These are phyloP conservation scores for Penaeus indicus DNA, from an alignment of 1,140 invertebrate species.

Conservation along the genomic window DNA sequence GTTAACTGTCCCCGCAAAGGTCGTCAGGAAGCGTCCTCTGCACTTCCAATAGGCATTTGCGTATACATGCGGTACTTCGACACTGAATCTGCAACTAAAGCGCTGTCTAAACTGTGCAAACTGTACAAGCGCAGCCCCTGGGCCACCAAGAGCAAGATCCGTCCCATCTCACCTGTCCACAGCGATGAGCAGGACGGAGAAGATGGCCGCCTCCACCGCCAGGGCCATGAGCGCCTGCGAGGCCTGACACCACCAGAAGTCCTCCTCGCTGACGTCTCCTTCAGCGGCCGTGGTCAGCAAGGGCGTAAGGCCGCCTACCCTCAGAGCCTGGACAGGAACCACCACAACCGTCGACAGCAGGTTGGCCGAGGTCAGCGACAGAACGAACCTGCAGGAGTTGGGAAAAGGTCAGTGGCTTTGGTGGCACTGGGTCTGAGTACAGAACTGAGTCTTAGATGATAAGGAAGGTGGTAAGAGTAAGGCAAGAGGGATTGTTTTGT, in stretches of 20 bases:
- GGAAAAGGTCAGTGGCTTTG: conserved; percentile 8
- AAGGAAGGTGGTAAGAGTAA: too few species aligned
- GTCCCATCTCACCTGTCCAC: conserved; percentile 44
- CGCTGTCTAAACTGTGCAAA: too few species aligned
- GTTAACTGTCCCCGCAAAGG: too few species aligned
- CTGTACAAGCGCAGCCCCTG: too few species aligned
- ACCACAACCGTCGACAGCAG: conserved; percentile 73
- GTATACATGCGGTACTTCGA: too few species aligned
- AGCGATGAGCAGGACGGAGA: conserved; percentile 52
- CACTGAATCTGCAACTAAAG: too few species aligned
- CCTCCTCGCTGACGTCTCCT: conserved; percentile 34
- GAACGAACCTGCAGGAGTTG: conserved; percentile 72
- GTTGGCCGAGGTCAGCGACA: conserved; percentile 75
- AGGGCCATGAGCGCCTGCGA: conserved; percentile 55
- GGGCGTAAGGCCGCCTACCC: conserved; percentile 58
- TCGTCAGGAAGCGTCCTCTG: too few species aligned
- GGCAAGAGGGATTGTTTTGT: too few species aligned
- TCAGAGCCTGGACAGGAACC: conserved; percentile 71
- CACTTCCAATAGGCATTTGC: too few species aligned
- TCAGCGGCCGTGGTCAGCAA: conserved; percentile 28
- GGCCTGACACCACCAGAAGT: conserved; percentile 58
- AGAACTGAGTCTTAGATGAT: too few species aligned
- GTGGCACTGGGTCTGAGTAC: too few species aligned
- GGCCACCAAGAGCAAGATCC: background rate
- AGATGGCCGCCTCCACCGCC: conserved; percentile 53